Conservation (phyloP, 2,888 invertebrate genomes). For the Physocephala rufipes region DNA sequence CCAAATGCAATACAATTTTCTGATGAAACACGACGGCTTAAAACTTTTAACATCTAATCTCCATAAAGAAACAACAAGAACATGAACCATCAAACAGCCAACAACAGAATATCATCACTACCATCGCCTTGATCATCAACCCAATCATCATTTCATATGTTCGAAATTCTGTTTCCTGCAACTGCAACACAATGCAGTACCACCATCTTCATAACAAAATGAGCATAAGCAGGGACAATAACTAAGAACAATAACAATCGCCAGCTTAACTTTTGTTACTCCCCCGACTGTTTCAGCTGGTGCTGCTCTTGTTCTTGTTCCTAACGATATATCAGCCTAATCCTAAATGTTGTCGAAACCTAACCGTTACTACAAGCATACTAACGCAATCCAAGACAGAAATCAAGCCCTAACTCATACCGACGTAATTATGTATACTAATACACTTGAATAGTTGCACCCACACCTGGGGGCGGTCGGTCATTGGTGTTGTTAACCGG, state of each 20-base stretch:
- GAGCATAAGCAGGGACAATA: conserved; percentile 6
- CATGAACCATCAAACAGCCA: conserved; percentile 24
- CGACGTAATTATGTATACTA: not conserved
- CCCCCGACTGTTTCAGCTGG: not conserved
- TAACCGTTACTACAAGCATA: not conserved
- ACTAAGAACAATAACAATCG: conserved; percentile 4
- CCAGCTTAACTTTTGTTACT: not conserved
- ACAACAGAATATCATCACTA: conserved; percentile 6
- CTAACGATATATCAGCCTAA: conserved; percentile 32
- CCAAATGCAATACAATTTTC: conserved; percentile 42
- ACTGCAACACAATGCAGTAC: conserved; percentile 27
- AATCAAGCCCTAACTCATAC: not conserved
- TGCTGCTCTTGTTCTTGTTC: conserved; percentile 18
- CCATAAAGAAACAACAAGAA: conserved; percentile 30
- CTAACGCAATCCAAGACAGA: not conserved
- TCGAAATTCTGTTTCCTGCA: conserved; percentile 12
- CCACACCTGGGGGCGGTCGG: not conserved
- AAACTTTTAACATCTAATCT: conserved; percentile 45
- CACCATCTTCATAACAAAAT: not conserved
- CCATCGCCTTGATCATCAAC: conserved; percentile 8
- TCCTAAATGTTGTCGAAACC: conserved; percentile 27
- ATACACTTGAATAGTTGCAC: not conserved
- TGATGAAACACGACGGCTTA: conserved; percentile 44
- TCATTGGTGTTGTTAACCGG: too few species aligned
- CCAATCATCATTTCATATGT: conserved; percentile 18